A percentile compares a stretch with the other conserved stretches of the same genome.
These are phyloP conservation scores for Mastomys natalensis DNA, from an alignment of 2,113 vertebrate genomes.

Conservation along the genomic window DNA sequence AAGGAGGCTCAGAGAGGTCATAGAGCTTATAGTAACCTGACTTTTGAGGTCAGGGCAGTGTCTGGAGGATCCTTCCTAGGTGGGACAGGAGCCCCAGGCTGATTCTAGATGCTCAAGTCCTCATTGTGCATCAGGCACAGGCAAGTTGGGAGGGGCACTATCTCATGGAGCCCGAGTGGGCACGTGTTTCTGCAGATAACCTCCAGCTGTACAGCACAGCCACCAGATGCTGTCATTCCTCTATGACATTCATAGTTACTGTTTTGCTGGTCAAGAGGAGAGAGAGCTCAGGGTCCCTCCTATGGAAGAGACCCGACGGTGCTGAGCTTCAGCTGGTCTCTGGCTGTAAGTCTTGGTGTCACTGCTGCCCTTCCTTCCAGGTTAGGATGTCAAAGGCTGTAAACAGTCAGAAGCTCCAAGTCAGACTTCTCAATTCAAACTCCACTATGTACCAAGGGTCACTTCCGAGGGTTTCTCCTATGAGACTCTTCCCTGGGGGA, in stretches of 20 bases:
- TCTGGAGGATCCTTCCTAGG: too few species aligned
- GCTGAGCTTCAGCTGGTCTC: background rate
- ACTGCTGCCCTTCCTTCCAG: background rate
- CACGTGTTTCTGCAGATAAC: background rate
- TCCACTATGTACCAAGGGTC: background rate
- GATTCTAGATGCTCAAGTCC: background rate
- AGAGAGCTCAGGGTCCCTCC: background rate
- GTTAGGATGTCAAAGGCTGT: background rate
- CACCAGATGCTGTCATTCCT: background rate
- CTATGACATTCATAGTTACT: background rate
- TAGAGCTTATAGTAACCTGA: background rate
- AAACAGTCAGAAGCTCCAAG: background rate
- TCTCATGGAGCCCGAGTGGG: background rate
- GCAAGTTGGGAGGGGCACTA: background rate
- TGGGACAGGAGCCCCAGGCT: background rate
- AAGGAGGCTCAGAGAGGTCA: background rate
- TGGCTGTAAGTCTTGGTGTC: background rate
- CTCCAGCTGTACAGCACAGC: background rate
- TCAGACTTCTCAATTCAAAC: background rate
- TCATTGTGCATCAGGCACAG: accelerated
- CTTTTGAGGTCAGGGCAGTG: background rate
- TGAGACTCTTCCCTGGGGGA: background rate
- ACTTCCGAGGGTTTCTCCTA: background rate
- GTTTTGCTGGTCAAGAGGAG: background rate
- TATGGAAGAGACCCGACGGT: background rate